Evolutionary conservation across 2,888 invertebrate genomes (phyloP), one percentile per base, ranked within the genome.

Genomic region (Schrankia costaestrigalis): DNA sequence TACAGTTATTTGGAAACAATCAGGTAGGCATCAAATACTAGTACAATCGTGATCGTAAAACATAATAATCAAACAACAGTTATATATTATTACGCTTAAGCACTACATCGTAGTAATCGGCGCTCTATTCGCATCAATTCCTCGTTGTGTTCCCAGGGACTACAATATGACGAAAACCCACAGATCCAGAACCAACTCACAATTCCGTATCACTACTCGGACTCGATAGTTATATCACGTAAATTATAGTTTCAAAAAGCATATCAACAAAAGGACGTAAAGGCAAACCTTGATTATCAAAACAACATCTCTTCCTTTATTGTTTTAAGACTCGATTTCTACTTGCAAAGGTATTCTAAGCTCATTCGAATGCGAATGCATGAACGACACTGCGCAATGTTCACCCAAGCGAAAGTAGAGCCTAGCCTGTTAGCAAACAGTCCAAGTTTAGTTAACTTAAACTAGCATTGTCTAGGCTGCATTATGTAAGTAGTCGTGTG

Each of bases 201-300:
- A 65, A 72, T 74, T 75, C 64, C 64, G 76, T 73, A 77, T 76
- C 68, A 74, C 63, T 60, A 49, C 55, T 65, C 57, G 53, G 63
- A 72, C 72, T 78, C 73, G 57, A 71, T 78, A 81, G 77, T 82
- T 80, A 73, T 76, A 80, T 84, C 83, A 81, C 79, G 80, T 82
- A 82, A 79, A 78, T 77, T 61, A 77, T 78, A 76, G 69, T 63
- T 71, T 63, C 52, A 50, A 60, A 40, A 39, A 53, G 41, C 3
- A 39, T 44, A 50, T 41, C 48, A 53, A 51, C 41, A 62, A 57
- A 68, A 64, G 39, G 59, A 41, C 62, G 44, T 70, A 72, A 39
- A 3, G 8, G 29, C 35, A 27, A 15, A 27, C 31, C 26, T 28
- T 36, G 30, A 29, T 37, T 49, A 41, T 38, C 36, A 62, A 71